Base-by-base conservation (phyloP, 1,140 invertebrate species). In the Nephotettix cincticeps region DNA sequence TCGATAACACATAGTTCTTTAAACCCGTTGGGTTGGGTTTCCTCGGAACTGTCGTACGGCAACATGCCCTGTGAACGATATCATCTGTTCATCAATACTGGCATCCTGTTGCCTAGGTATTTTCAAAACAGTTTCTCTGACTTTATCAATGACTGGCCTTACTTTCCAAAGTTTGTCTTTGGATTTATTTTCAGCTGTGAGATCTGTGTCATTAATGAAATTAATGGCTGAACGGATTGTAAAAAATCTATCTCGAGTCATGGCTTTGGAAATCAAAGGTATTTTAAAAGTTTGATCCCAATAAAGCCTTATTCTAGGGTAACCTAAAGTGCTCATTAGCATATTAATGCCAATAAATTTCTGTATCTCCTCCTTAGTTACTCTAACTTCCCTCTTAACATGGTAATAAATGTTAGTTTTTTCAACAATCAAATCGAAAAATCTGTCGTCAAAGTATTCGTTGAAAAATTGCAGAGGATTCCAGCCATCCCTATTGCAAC, bases 11-110 rank as follows among this genome's bases (percentile, higher is more conserved):
- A 75, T 75, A 75, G 32, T 58, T 72, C 45, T 75, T 75, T 54
- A 75, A 58, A 32, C 73, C 73, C n/a, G 64, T 54, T 47, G 73
- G 74, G 61, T 74, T 72, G 4, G 74, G 74, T 54, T 75, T 75
- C 9, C 56, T 66, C 25, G 17, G 66, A 36, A 71, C 45, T 74
- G 72, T 27, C 56, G 58, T 19, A 69, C 28, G 11, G 43, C 13
- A 23, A 25, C 56, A 21, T 69, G 69, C 17, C 73, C 71, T 40
- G 68, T 56, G 47, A 76, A 76, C 2, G 75, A 74, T 36, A 77
- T 77, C 74, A 77, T 76, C 68, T 77, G 73, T 71, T 77, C 72
- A 71, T 76, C 76, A 69, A 77, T 77, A 40, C 68, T 71, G 17
- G 68, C 71, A 23, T 63, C 51, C 40, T 36, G 25, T 25, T 13